Evolutionary conservation across 1,140 invertebrate genomes (phyloP), one percentile per base, ranked within the genome.

Genomic region (Macrocentrus cingulum): DNA sequence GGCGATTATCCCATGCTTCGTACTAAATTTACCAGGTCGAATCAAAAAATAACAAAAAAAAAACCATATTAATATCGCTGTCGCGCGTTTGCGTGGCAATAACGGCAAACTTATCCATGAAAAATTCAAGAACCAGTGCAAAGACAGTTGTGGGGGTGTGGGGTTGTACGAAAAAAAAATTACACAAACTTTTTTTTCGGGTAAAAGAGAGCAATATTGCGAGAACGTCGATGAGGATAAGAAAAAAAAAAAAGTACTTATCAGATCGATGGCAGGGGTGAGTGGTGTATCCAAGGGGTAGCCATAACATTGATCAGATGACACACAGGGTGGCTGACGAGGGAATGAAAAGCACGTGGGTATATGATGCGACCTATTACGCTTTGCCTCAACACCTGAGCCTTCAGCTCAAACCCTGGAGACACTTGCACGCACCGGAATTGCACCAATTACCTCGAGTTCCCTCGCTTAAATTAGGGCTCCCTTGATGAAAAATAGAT

Each of bases 261-360:
- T 15, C 13, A 15, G 46, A 49, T 49, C 23, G 46, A 45, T 34
- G 37, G n/a, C 37, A 46, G 61, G 63, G 66, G 25, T 29, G 25
- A 29, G 25, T 62, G 66, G 63, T 63, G 62, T 63, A 65, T 56
- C 54, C 29, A 56, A 50, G 63, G 60, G 56, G 64, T 63, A 65
- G 66, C 70, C 71, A 74, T 76, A 74, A 74, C 69, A 76, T 77
- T 70, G 73, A 78, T 76, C 74, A 78, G 65, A 59, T 49, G 25
- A 4, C 70, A 74, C 69, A 75, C 18, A 18, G 36, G 34, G 44
- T 13, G 20, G 29, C 32, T 11, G 29, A 37, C 34, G 34, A 42
- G 22, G 54, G 44, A 36, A 37, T 18, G 42, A 41, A 49, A 50
- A 23, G 36, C 23, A 49, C 4, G 29, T 13, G 44, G 15, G 36